phyloP scores from a whole-genome alignment of 2,797 vertebrate species.

The Bryconaethiops microstoma region DNA sequence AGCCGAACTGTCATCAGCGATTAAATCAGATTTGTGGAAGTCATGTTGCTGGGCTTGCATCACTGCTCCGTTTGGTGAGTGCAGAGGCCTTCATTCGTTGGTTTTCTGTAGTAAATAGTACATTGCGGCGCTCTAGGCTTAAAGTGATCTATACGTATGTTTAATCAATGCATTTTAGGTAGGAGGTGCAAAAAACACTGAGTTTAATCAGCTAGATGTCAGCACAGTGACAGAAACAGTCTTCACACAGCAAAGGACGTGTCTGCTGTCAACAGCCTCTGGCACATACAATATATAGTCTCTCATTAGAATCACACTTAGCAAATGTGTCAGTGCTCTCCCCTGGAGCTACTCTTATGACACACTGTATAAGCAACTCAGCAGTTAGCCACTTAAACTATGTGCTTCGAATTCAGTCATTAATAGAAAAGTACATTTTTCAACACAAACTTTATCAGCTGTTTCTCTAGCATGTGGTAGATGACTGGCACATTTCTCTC shows the following conservation, averaged over 20 bases:
- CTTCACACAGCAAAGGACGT: conserved; percentile 49
- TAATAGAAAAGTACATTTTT: too few species aligned
- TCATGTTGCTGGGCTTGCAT: conserved; percentile 8
- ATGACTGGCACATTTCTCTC: too few species aligned
- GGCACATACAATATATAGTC: too few species aligned
- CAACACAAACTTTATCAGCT: too few species aligned
- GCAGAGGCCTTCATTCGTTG: neutral
- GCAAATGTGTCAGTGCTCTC: too few species aligned
- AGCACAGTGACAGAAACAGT: conserved; percentile 43
- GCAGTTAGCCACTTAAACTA: too few species aligned
- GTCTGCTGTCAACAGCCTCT: conserved; percentile 21
- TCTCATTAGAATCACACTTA: too few species aligned
- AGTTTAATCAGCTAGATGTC: conserved; percentile 60
- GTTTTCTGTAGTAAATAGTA: conserved; percentile 34
- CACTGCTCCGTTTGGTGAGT: neutral
- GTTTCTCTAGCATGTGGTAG: too few species aligned
- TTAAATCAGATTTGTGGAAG: conserved; percentile 2
- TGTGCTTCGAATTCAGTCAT: too few species aligned
- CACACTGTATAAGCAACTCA: too few species aligned
- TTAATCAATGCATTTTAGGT: conserved; percentile 53
- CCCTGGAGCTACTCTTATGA: too few species aligned
- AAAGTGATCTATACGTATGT: conserved; percentile 51
- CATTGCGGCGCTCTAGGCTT: conserved; percentile 30
- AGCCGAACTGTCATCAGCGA: conserved; percentile 52
- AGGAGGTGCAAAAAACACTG: conserved; percentile 56